Evolutionary conservation across 1,140 invertebrate genomes (phyloP).

Genomic region (Bombus superbus): DNA sequence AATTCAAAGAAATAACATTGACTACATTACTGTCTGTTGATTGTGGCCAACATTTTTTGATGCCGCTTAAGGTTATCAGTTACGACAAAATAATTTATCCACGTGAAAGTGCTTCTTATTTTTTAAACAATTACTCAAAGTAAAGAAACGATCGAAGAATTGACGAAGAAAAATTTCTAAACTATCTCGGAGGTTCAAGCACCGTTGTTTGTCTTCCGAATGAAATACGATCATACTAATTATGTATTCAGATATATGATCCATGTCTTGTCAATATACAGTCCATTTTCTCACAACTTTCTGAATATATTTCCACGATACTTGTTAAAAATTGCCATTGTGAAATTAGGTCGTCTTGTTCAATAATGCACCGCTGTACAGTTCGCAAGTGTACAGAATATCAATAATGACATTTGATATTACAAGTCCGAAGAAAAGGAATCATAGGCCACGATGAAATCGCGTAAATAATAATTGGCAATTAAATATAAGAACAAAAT

Average conservation of each 20-base stretch:
- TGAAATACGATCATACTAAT: neutral
- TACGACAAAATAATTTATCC: neutral
- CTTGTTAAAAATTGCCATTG: neutral
- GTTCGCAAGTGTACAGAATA: neutral
- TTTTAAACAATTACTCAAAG: neutral
- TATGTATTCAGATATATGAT: neutral
- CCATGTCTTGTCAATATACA: neutral
- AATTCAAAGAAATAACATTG: neutral
- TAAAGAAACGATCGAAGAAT: neutral
- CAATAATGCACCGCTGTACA: neutral
- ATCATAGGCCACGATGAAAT: neutral
- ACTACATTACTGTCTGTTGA: neutral
- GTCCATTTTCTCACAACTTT: neutral
- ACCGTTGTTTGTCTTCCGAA: neutral
- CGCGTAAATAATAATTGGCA: neutral
- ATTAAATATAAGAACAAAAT: neutral
- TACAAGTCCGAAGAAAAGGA: neutral
- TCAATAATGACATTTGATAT: neutral
- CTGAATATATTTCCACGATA: neutral
- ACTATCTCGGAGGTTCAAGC: neutral
- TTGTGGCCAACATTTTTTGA: neutral
- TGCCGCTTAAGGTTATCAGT: neutral
- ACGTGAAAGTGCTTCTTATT: neutral
- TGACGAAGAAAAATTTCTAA: neutral
- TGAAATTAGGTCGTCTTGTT: neutral